Percentiles rank a stretch among this genome's conserved stretches.
Conservation (phyloP, 1,140 invertebrate species). For the Sinonovacula constricta region DNA sequence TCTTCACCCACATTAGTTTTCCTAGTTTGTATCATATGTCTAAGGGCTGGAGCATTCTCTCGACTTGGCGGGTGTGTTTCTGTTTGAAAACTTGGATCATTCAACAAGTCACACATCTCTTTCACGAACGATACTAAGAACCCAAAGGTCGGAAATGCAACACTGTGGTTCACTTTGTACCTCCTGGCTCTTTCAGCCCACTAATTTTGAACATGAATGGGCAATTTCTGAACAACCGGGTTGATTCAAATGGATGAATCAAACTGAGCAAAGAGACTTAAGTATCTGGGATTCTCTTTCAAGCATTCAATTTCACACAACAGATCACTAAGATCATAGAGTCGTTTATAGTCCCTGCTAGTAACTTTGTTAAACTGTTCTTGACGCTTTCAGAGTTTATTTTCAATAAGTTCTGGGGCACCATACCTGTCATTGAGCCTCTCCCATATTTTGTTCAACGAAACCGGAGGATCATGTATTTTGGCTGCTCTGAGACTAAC, state of each 20-base stretch:
- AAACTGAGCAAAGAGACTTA: constrained; percentile 19
- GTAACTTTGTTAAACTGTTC: constrained; percentile 20
- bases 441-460: constrained; percentile 18
- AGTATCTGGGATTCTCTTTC: constrained; percentile 29
- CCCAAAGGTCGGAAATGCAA: constrained; percentile 34
- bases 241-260: constrained; percentile 30
- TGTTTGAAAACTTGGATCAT: constrained; percentile 47
- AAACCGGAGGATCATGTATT: not conserved
- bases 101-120: constrained; percentile 11
- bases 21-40: not conserved
- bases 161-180: constrained; percentile 27
- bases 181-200: constrained; percentile 30
- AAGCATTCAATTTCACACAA: constrained; percentile 32
- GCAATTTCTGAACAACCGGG: constrained; percentile 44
- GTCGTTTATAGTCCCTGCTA: constrained; percentile 30
- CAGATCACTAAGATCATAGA: constrained; percentile 34
- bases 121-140: constrained; percentile 30
- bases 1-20: not conserved
- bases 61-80: not conserved
- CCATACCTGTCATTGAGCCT: constrained; percentile 43
- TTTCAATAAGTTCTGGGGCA: constrained; percentile 41
- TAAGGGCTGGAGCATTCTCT: not conserved
- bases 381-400: constrained; percentile 5
- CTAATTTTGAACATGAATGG: constrained; percentile 35
- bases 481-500: constrained; percentile 20